These are phyloP conservation scores for Cydia pomonella DNA, from an alignment of 1,140 invertebrate genomes.

Conservation along the genomic window DNA sequence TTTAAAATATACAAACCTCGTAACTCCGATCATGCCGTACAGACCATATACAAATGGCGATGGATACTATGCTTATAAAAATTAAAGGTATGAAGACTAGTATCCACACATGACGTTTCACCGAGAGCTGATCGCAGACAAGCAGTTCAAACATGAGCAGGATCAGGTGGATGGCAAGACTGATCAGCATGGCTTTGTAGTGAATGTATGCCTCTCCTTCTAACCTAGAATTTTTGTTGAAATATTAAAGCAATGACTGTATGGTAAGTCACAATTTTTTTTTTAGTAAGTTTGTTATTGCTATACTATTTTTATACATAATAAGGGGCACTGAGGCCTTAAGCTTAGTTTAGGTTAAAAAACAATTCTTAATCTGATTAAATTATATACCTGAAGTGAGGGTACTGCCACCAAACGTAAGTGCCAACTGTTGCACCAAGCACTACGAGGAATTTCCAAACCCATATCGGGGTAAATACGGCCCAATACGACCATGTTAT, in stretches of 20 bases:
- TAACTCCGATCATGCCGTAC: constrained; percentile 98
- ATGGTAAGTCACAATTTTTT: too few relatives aligned
- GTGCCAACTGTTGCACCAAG: constrained; percentile 93
- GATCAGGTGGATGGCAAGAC: constrained; percentile 94
- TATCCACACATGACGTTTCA: constrained; percentile 94
- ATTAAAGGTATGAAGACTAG: constrained; percentile 98
- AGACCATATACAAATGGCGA: constrained; percentile 98
- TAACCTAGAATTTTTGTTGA: constrained; percentile 82
- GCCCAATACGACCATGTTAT: constrained; percentile 96
- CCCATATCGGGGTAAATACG: constrained; percentile 96
- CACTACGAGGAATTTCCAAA: constrained; percentile 97
- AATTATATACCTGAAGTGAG: constrained; percentile 89
- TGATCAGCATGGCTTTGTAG: constrained; percentile 98
- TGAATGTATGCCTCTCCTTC: constrained; percentile 98
- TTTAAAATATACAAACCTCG: constrained; percentile 84
- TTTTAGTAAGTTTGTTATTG: not conserved
- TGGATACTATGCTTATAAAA: constrained; percentile 97
- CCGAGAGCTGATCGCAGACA: constrained; percentile 96
- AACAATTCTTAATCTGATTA: not conserved
- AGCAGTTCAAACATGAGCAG: constrained; percentile 98
- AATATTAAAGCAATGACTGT: not conserved
- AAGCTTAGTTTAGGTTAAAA: too few relatives aligned
- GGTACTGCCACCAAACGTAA: constrained; percentile 96
- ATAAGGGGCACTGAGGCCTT: too few relatives aligned
- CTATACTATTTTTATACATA: too few relatives aligned